Conservation (phyloP, 1,140 invertebrate genomes). For the Dendroctonus ponderosae region DNA sequence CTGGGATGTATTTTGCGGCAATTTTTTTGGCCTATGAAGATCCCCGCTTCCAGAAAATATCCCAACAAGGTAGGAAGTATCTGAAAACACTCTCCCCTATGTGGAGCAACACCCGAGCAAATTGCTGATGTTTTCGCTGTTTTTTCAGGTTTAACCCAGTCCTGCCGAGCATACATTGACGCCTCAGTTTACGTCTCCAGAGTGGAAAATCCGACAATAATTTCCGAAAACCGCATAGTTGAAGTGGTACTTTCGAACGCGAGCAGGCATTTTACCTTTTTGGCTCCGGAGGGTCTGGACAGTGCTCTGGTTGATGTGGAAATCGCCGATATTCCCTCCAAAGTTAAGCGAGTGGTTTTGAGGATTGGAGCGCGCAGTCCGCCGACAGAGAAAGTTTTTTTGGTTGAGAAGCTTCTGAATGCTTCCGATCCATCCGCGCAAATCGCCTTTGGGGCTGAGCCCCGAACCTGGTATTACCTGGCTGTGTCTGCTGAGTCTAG, state of each 20-base stretch:
- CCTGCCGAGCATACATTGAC: constrained; percentile 41
- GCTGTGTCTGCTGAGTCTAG: constrained; percentile 46
- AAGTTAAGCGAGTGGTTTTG: constrained; percentile 45
- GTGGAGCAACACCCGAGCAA: not conserved
- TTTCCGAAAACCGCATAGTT: constrained; percentile 29
- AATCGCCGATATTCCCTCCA: constrained; percentile 31
- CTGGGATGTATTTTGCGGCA: constrained; percentile 77
- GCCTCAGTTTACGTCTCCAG: constrained; percentile 34
- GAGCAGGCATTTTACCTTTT: constrained; percentile 50
- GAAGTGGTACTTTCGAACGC: constrained; percentile 21
- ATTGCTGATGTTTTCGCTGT: not conserved
- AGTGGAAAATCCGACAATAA: constrained; percentile 27
- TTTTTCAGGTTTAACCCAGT: constrained; percentile 39
- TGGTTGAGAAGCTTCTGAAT: constrained; percentile 46
- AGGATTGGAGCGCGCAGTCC: constrained; percentile 51
- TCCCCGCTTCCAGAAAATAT: constrained; percentile 66
- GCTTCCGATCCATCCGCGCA: constrained; percentile 27
- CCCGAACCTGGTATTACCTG: constrained; percentile 59
- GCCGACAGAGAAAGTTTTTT: constrained; percentile 49
- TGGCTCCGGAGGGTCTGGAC: constrained; percentile 46
- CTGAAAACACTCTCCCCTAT: too few species aligned
- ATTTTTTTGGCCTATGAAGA: constrained; percentile 73
- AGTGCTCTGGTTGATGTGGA: constrained; percentile 31
- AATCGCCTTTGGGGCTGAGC: constrained; percentile 56
- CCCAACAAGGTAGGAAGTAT: constrained; percentile 63